phyloP scores from a whole-genome alignment of 2,113 vertebrate species.

The Entelurus aequoreus region DNA sequence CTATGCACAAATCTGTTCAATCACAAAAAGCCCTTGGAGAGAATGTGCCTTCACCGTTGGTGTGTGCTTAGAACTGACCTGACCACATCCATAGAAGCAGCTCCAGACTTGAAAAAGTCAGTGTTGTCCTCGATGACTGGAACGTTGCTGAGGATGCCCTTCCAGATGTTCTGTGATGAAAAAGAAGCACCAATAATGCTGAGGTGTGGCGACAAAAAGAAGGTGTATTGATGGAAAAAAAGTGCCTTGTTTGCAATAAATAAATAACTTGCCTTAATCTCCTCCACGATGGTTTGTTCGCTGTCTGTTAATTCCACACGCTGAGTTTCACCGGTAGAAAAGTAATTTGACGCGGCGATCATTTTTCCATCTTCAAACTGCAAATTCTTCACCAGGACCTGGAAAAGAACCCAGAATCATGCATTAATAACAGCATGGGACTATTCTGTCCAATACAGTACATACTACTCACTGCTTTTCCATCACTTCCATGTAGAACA shows the following conservation, averaged over 20 bases:
- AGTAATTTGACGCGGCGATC: constrained; percentile 80
- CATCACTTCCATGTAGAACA: constrained; percentile 82
- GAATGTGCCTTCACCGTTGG: too few relatives aligned
- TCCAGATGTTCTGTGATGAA: constrained; percentile 74
- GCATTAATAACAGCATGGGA: not conserved
- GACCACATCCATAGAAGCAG: constrained; percentile 85
- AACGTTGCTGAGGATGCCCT: constrained; percentile 77
- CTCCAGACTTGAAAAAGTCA: constrained; percentile 87
- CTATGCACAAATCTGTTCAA: too few relatives aligned
- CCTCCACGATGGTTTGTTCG: constrained; percentile 70
- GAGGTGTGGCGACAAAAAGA: not conserved
- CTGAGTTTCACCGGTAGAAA: constrained; percentile 64
- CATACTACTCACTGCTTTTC: constrained; percentile 76
- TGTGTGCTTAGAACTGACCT: constrained; percentile 61
- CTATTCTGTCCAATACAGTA: not conserved
- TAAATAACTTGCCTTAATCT: constrained; percentile 65
- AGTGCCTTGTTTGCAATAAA: not conserved
- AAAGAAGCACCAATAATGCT: not conserved
- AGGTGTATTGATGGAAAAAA: not conserved
- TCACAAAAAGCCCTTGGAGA: too few relatives aligned
- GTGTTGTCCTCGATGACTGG: constrained; percentile 72
- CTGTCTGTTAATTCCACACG: constrained; percentile 74
- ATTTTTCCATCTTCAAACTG: constrained; percentile 85
- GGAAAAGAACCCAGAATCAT: not conserved
- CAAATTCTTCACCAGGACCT: constrained; percentile 82